Evolutionary conservation across 2,797 vertebrate genomes (phyloP).

Genomic region (Vespertilio murinus): DNA sequence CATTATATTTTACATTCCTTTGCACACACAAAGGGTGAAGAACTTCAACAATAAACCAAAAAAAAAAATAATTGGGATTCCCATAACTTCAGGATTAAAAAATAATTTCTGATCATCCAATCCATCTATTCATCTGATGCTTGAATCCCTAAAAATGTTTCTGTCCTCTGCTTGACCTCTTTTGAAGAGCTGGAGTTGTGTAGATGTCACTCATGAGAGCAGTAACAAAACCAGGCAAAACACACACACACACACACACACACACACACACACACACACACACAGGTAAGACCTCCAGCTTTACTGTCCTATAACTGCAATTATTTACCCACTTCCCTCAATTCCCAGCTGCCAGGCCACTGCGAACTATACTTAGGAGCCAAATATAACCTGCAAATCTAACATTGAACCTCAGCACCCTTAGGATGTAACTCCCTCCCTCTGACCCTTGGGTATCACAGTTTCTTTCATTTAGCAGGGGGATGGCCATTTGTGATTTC

Average conservation of each 20-base stretch:
- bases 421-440: not conserved
- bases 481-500: not conserved
- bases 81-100: not conserved
- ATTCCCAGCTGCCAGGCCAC: not conserved
- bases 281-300: not conserved
- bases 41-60: not conserved
- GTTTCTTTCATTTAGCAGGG: not conserved
- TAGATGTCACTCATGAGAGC: not conserved
- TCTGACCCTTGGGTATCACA: not conserved
- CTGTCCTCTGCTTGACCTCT: not conserved
- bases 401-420: not conserved
- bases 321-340: not conserved
- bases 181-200: not conserved
- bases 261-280: not conserved
- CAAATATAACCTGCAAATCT: not conserved
- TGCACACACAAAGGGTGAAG: not conserved
- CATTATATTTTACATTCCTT: not conserved
- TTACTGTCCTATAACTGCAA: not conserved
- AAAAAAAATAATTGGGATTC: not conserved
- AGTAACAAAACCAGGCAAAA: not conserved
- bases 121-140: not conserved
- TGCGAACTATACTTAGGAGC: not conserved
- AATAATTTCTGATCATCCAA: not conserved
- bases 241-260: not conserved
- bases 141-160: not conserved